Evolutionary conservation across 2,113 vertebrate genomes (phyloP).

Genomic region (Colistium nudipinnis): DNA sequence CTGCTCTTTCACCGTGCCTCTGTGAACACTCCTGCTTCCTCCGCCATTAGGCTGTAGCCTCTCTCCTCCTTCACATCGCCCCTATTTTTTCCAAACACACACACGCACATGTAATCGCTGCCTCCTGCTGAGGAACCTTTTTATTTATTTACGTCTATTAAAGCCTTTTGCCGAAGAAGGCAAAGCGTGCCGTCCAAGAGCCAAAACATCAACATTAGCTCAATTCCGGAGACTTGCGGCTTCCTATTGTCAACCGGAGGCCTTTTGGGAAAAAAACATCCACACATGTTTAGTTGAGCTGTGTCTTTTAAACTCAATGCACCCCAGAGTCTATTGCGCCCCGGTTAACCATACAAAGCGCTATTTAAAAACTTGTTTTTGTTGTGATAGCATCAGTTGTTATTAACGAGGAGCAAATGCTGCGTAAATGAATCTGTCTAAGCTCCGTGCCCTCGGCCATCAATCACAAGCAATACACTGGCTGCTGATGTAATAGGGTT

Average conservation of each 20-base stretch:
- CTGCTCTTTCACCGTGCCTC: conserved; percentile 45
- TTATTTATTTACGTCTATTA: conserved; percentile 66
- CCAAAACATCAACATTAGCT: conserved; percentile 52
- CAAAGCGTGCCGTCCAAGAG: conserved; percentile 29
- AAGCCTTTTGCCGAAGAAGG: conserved; percentile 59
- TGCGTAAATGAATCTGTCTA: conserved; percentile 64
- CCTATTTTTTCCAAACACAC: neutral
- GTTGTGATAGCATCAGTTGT: conserved; percentile 61
- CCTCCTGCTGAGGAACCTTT: conserved; percentile 62
- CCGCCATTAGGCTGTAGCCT: conserved; percentile 33
- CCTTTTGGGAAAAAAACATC: conserved; percentile 31
- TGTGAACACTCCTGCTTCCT: conserved; percentile 57
- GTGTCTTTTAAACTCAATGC: conserved; percentile 27
- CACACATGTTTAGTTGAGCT: conserved; percentile 37
- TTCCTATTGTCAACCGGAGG: conserved; percentile 12
- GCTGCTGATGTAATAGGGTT: conserved; percentile 50
- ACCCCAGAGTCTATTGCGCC: conserved; percentile 18
- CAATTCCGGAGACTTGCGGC: conserved; percentile 22
- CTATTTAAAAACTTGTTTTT: conserved; percentile 49
- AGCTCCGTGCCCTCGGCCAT: conserved; percentile 50
- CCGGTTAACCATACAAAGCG: conserved; percentile 30
- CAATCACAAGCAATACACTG: conserved; percentile 54
- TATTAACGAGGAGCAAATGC: conserved; percentile 60
- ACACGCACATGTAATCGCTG: conserved; percentile 53
- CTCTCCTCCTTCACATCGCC: conserved; percentile 12